phyloP scores from a whole-genome alignment of 1,140 invertebrate species.

The Neoseiulus cucumeris region DNA sequence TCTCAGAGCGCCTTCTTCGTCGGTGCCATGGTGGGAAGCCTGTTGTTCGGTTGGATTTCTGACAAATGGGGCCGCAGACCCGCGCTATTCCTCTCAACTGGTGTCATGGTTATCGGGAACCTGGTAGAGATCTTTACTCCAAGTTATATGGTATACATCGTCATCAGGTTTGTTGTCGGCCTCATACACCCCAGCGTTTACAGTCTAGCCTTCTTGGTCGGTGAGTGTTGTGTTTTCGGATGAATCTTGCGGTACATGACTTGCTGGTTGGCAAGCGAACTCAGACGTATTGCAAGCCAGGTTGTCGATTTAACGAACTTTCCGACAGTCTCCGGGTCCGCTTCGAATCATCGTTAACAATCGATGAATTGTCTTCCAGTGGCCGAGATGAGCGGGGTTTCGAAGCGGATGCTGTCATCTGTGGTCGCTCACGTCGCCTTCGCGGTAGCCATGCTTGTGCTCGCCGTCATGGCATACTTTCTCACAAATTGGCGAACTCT shows the following conservation, averaged over 20 bases:
- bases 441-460: background rate
- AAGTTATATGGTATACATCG: too few species aligned
- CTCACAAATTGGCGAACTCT: background rate
- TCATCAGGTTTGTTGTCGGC: too few species aligned
- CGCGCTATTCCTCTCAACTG: background rate
- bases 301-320: too few species aligned
- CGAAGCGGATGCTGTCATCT: background rate
- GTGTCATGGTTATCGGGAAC: background rate
- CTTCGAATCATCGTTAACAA: too few species aligned
- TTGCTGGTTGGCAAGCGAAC: too few species aligned
- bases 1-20: conserved; percentile 45
- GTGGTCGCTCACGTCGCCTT: background rate
- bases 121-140: too few species aligned
- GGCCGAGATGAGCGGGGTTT: background rate
- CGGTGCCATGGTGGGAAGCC: conserved; percentile 44
- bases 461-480: background rate
- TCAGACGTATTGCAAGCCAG: too few species aligned
- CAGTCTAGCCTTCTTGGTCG: too few species aligned
- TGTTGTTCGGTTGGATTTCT: conserved; percentile 46
- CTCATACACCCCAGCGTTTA: too few species aligned
- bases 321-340: too few species aligned
- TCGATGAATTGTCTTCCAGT: background rate
- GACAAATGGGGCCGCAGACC: conserved; percentile 26
- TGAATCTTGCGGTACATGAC: too few species aligned
- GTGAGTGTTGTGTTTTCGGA: too few species aligned